These are phyloP conservation scores for Pachymerium ferrugineum DNA, from an alignment of 2,888 invertebrate genomes.

Conservation along the genomic window DNA sequence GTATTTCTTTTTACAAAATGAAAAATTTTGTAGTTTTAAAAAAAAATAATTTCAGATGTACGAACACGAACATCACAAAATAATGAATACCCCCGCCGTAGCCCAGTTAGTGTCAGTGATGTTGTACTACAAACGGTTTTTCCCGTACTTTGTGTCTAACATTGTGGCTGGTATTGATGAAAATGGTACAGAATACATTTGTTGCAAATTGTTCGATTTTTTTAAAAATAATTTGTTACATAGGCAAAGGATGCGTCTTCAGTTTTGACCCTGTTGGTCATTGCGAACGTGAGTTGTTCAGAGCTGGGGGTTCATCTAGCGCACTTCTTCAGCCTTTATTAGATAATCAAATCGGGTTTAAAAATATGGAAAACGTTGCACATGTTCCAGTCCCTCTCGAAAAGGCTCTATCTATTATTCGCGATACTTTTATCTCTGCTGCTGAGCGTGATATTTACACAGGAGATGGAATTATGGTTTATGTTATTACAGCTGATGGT, in stretches of 20 bases:
- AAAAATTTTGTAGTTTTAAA: neutral
- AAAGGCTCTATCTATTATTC: slow-evolving; percentile 74
- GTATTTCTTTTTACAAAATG: slow-evolving; percentile 43
- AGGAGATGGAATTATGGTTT: slow-evolving; percentile 81
- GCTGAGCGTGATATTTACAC: slow-evolving; percentile 97
- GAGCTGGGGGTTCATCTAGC: slow-evolving; percentile 81
- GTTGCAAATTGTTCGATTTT: neutral
- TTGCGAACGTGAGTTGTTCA: slow-evolving; percentile 74
- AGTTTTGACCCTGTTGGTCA: slow-evolving; percentile 98
- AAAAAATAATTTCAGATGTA: slow-evolving; percentile 64
- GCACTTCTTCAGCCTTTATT: slow-evolving; percentile 82
- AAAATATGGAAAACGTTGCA: slow-evolving; percentile 70
- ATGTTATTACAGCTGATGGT: slow-evolving; percentile 82
- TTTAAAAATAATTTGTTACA: neutral
- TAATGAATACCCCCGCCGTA: slow-evolving; percentile 84
- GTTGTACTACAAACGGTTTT: slow-evolving; percentile 93
- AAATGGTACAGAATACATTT: slow-evolving; percentile 48
- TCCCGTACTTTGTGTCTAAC: slow-evolving; percentile 96
- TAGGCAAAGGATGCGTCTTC: slow-evolving; percentile 83
- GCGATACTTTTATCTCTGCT: slow-evolving; percentile 95
- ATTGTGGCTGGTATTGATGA: slow-evolving; percentile 88
- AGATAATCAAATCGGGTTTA: slow-evolving; percentile 90
- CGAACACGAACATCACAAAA: slow-evolving; percentile 85
- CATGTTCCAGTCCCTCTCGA: slow-evolving; percentile 65
- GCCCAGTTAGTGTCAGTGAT: slow-evolving; percentile 95